Percentiles rank a stretch among this genome's conserved stretches.
These are phyloP conservation scores for Drosophila kurseongensis DNA, from an alignment of 1,140 invertebrate genomes.

Conservation along the genomic window DNA sequence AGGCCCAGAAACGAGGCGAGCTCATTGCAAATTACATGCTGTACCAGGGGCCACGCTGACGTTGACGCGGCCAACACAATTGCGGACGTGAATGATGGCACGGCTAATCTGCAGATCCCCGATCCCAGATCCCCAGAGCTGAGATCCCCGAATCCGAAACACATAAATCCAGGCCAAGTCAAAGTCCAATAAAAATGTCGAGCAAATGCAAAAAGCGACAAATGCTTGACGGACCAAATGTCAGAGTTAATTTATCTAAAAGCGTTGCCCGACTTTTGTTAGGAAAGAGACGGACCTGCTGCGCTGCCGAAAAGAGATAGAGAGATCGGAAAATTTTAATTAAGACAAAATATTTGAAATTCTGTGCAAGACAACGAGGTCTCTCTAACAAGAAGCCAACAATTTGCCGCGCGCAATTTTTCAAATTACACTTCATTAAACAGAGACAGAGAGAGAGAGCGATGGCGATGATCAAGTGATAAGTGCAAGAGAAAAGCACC, in stretches of 20 bases:
- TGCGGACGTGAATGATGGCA: conserved; percentile 67
- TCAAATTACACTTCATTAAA: conserved; percentile 79
- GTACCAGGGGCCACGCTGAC: conserved; percentile 29
- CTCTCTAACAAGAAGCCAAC: conserved; percentile 62
- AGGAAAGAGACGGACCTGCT: neutral
- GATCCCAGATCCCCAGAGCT: conserved; percentile 19
- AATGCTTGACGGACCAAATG: conserved; percentile 71
- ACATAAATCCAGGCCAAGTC: conserved; percentile 74
- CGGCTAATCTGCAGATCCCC: conserved; percentile 56
- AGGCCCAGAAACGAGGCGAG: conserved; percentile 48
- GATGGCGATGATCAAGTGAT: conserved; percentile 34
- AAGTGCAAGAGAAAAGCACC: conserved; percentile 69
- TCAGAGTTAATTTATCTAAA: conserved; percentile 78
- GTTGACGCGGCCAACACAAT: conserved; percentile 48
- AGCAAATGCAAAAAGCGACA: conserved; percentile 74
- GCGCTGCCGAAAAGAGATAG: conserved; percentile 1
- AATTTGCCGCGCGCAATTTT: conserved; percentile 76
- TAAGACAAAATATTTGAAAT: conserved; percentile 78
- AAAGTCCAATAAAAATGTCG: conserved; percentile 79
- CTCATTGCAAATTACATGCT: conserved; percentile 75
- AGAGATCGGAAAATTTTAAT: conserved; percentile 63
- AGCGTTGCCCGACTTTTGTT: conserved; percentile 69
- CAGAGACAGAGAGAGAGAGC: conserved; percentile 20
- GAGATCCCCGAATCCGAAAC: conserved; percentile 35
- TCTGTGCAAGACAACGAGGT: conserved; percentile 55